Evolutionary conservation across 2,113 vertebrate species (phyloP), one percentile per base, ranked within the genome.

Genomic region (Chaetodon auriga): DNA sequence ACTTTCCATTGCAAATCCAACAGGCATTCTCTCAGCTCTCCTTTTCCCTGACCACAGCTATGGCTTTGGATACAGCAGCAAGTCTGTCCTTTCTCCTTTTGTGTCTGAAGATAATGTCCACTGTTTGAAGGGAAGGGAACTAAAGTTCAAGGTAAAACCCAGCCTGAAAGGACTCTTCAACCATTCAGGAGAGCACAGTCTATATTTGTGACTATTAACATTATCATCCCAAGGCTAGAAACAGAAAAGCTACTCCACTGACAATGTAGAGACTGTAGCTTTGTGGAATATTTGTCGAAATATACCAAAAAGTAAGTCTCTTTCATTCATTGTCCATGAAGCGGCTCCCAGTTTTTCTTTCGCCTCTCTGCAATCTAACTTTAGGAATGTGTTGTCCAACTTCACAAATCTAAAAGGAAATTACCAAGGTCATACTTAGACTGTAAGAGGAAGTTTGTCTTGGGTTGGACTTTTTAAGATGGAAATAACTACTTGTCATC

Each of bases 1-100:
- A 91, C 88, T 94, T 94, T 94, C 93, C 91, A 92, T 94, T 93
- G 91, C 90, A 91, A 93, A 94, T 92, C 91, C 93, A 86, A 80
- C 87, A 92, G 90, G 91, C 91, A 92, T 92, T 90, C 90, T 93
- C 82, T 92, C 87, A 46, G 86, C 87, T 85, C 85, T 92, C 90
- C 92, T 90, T 87, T 82, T 82, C 78, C 90, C 90, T 91, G 91
- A 93, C 91, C 91, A 89, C 92, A 94, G 89, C 86, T 93, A 92
- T 91, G 91, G 91, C 81, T 92, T 92, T 90, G 90, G 92, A 90
- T 88, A 87, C 84, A 87, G 89, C 92, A 89, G 86, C 90, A 62
- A 82, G 84, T 91, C 94, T 92, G 92, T 91, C 90, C 85, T 89
- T 92, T 92, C 87, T 93, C 87, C 85, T 89, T 91, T 92, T 90